These are phyloP conservation scores for Drosophila macrothrix DNA, from an alignment of 2,888 invertebrate genomes.

Conservation along the genomic window DNA sequence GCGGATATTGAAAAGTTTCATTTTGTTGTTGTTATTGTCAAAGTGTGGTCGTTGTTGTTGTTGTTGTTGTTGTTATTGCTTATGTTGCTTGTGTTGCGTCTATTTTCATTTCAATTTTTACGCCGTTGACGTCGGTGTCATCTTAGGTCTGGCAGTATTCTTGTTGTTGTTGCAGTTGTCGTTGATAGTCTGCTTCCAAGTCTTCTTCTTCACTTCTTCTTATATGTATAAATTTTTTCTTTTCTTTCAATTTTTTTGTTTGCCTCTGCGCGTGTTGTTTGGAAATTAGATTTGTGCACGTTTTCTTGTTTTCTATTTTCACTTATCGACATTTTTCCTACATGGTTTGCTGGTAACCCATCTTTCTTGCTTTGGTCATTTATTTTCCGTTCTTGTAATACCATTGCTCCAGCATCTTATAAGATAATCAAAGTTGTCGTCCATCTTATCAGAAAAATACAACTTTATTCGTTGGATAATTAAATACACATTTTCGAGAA, in stretches of 20 bases:
- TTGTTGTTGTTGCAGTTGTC: conserved; percentile 23
- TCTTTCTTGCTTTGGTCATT: conserved; percentile 12
- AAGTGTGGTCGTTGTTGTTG: conserved; percentile 8
- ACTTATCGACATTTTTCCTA: conserved; percentile 65
- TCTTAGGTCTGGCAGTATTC: conserved; percentile 31
- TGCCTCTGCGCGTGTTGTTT: conserved; percentile 70
- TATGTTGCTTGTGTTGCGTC: conserved; percentile 43
- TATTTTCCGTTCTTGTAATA: conserved; percentile 6
- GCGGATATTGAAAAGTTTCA: conserved; percentile 79
- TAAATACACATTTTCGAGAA: background rate
- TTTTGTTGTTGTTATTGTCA: conserved; percentile 54
- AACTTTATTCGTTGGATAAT: background rate
- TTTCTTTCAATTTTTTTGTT: conserved; percentile 19
- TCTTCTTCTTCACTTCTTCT: conserved; percentile 19
- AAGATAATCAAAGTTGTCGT: background rate
- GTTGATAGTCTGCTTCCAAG: conserved; percentile 25
- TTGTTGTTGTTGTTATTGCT: conserved; percentile 11
- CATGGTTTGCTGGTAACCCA: conserved; percentile 21
- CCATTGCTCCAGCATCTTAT: conserved; percentile 4
- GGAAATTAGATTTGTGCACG: conserved; percentile 79
- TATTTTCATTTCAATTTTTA: conserved; percentile 74
- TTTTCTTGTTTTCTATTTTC: conserved; percentile 76
- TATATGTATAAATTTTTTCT: conserved; percentile 7
- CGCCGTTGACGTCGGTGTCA: conserved; percentile 58
- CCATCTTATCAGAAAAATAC: background rate